Evolutionary conservation across 2,888 invertebrate species (phyloP).

Genomic region (Caprella mutica): DNA sequence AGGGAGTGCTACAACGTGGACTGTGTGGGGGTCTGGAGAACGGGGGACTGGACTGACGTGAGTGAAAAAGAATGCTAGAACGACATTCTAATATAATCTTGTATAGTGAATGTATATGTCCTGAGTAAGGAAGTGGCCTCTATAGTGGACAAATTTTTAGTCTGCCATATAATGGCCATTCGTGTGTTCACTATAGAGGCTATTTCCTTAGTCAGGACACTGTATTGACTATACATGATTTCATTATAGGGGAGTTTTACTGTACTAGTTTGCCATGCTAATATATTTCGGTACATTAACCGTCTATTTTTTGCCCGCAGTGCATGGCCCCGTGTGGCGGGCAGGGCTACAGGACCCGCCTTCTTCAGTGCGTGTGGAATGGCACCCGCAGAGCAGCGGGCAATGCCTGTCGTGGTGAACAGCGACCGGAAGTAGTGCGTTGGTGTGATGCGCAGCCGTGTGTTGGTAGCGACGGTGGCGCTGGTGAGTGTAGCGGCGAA

Average conservation of each 20-base stretch:
- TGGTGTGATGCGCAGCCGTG: slow-evolving; percentile 62
- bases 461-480: too few species aligned
- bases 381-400: slow-evolving; percentile 71
- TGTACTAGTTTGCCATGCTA: neutral
- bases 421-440: slow-evolving; percentile 64
- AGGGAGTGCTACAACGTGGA: slow-evolving; percentile 68
- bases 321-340: slow-evolving; percentile 73
- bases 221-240: too few species aligned
- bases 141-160: too few species aligned
- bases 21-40: slow-evolving; percentile 83
- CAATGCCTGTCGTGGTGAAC: slow-evolving; percentile 65
- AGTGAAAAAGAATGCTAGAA: slow-evolving; percentile 36
- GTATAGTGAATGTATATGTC: too few species aligned
- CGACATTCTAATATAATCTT: too few species aligned
- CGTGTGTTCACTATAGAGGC: too few species aligned
- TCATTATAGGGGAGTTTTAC: neutral
- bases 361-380: slow-evolving; percentile 86
- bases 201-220: too few species aligned
- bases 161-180: too few species aligned
- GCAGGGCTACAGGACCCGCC: slow-evolving; percentile 74
- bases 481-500: too few species aligned
- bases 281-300: neutral
- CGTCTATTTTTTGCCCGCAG: slow-evolving; percentile 38
- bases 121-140: too few species aligned
- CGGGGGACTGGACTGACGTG: slow-evolving; percentile 88